A percentile compares a stretch with the other conserved stretches of the same genome.
phyloP scores from a whole-genome alignment of 2,113 vertebrate genomes.

The Peucedramus taeniatus region DNA sequence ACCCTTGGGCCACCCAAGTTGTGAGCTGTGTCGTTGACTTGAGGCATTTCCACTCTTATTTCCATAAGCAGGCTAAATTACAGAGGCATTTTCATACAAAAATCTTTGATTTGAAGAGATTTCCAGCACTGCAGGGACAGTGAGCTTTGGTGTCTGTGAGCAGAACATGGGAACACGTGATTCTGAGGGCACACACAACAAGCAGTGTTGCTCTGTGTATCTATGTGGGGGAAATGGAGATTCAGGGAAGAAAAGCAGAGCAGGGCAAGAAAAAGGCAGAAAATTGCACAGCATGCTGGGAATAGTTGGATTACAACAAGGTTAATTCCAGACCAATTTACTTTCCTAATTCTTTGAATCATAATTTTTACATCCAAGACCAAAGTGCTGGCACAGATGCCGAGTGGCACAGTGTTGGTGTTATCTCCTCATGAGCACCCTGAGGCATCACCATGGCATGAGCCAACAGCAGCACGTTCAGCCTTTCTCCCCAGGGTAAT shows the following conservation, averaged over 20 bases:
- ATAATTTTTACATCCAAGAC: neutral
- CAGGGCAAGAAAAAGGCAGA: neutral
- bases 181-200: neutral
- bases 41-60: neutral
- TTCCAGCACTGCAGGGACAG: neutral
- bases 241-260: neutral
- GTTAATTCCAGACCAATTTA: neutral
- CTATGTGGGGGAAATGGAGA: neutral
- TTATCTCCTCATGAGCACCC: neutral
- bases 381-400: neutral
- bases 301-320: neutral
- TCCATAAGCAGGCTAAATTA: neutral
- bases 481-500: neutral
- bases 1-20: slow-evolving; percentile 26
- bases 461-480: neutral
- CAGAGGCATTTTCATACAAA: neutral
- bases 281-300: neutral
- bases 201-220: neutral
- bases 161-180: neutral
- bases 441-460: neutral
- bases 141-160: neutral
- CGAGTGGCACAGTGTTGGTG: accelerated
- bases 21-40: neutral
- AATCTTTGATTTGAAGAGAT: neutral
- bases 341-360: neutral